These are phyloP conservation scores for Cylindroiulus punctatus DNA, from an alignment of 2,888 invertebrate species.

Conservation along the genomic window DNA sequence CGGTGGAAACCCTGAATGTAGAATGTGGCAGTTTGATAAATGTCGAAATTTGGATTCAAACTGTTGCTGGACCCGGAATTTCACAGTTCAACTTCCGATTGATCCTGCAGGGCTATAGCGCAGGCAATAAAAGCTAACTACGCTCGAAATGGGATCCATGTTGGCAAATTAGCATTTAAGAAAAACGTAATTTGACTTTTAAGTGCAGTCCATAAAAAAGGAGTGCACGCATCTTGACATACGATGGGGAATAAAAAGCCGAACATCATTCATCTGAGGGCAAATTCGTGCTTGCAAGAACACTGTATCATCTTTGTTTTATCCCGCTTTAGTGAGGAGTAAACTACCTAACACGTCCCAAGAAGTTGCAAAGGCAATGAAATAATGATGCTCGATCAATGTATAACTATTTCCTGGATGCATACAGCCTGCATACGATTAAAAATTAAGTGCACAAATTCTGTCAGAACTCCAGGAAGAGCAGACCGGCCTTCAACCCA, in stretches of 20 bases:
- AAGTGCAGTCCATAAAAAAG: not conserved
- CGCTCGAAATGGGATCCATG: not conserved
- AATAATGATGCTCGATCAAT: conserved; percentile 30
- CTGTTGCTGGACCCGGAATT: not conserved
- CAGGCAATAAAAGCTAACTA: not conserved
- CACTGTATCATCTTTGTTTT: not conserved
- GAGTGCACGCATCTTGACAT: not conserved
- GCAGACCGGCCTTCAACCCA: not conserved
- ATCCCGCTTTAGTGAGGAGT: not conserved
- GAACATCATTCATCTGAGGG: not conserved
- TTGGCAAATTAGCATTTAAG: not conserved
- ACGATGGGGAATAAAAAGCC: not conserved
- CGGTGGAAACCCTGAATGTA: no score
- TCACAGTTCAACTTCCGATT: not conserved
- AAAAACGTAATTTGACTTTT: not conserved
- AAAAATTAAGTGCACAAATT: not conserved
- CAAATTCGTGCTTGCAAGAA: not conserved
- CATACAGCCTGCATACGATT: conserved; percentile 7
- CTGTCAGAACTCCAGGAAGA: not conserved
- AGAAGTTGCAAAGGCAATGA: not conserved
- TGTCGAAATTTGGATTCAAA: not conserved
- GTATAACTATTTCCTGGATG: not conserved
- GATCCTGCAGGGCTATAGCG: not conserved
- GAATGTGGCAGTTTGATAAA: not conserved
- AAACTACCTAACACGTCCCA: not conserved